phyloP scores from a whole-genome alignment of 2,113 vertebrate species.

The Kobus ellipsiprymnus region DNA sequence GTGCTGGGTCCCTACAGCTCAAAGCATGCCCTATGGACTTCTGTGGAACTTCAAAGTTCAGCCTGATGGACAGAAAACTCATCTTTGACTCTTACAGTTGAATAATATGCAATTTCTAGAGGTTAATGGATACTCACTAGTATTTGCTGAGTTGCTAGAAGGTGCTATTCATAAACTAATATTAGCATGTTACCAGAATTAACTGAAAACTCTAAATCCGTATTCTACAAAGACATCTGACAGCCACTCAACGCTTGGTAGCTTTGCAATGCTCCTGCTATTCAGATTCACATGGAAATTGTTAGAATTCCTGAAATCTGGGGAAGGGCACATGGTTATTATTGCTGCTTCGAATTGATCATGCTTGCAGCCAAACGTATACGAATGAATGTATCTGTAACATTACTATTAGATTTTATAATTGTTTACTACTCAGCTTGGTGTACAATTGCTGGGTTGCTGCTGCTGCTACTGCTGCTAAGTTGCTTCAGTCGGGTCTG shows the following conservation, averaged over 20 bases:
- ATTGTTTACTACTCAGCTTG: not conserved
- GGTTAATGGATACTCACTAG: not conserved
- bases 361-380: not conserved
- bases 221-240: not conserved
- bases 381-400: not conserved
- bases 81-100: not conserved
- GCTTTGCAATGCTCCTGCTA: not conserved
- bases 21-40: not conserved
- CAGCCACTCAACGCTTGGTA: not conserved
- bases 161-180: not conserved
- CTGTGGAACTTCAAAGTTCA: not conserved
- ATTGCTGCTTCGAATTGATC: not conserved
- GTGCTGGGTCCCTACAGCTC: not conserved
- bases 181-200: not conserved
- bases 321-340: not conserved
- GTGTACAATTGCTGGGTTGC: not conserved
- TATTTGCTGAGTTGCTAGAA: conserved; percentile 50
- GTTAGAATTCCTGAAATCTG: not conserved
- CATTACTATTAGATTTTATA: not conserved
- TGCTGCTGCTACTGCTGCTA: no score
- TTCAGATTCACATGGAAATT: not conserved
- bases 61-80: not conserved
- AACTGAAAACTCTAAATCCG: not conserved
- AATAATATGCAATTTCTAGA: not conserved
- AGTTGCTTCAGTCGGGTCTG: no score